Conservation (phyloP, 2,113 vertebrate species). For the Eidolon helvum region DNA sequence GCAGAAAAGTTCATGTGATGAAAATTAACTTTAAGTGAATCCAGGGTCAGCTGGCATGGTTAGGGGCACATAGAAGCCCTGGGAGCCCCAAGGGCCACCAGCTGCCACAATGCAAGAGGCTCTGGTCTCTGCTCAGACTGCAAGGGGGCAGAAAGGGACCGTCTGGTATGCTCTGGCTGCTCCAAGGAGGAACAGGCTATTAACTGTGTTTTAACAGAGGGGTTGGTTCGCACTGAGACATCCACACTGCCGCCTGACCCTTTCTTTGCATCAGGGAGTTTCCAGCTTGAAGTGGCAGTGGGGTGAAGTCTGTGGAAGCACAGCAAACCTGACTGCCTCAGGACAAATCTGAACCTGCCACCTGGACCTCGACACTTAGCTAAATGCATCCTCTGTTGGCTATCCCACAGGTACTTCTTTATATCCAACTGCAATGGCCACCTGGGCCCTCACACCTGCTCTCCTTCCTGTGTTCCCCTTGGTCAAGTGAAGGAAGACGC, state of each 20-base stretch:
- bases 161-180: neutral
- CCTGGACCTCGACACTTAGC: neutral
- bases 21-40: neutral
- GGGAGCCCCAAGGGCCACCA: neutral
- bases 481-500: slow-evolving; percentile 63
- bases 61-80: neutral
- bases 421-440: too few relatives aligned
- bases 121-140: accelerated
- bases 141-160: neutral
- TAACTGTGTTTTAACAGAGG: neutral
- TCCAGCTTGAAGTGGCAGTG: neutral
- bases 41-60: neutral
- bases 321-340: neutral
- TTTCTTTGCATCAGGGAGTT: neutral
- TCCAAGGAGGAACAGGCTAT: neutral
- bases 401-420: neutral
- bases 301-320: neutral
- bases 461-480: neutral
- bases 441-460: neutral
- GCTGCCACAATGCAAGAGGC: neutral
- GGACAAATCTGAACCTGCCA: accelerated
- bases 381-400: too few relatives aligned
- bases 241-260: accelerated
- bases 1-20: neutral
- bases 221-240: neutral